Percentiles rank a stretch among this genome's conserved stretches.
Conservation (phyloP, 1,140 invertebrate species). For the Drosophila guanche region DNA sequence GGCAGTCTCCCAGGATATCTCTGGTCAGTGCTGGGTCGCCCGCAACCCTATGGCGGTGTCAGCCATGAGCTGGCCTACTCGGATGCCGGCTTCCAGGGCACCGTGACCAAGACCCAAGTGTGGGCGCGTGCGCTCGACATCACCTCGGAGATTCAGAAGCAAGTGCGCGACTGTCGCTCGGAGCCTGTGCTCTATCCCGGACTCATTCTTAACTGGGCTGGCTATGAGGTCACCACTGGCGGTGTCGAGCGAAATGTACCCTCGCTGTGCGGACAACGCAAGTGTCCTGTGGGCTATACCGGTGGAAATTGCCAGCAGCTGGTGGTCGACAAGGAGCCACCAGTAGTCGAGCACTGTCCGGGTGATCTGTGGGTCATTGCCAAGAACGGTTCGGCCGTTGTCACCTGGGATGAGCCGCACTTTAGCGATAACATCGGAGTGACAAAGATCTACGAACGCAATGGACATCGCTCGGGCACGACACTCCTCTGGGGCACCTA, state of each 20-base stretch:
- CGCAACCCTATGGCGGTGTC: constrained; percentile 86
- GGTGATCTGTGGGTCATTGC: constrained; percentile 97
- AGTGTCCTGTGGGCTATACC: constrained; percentile 93
- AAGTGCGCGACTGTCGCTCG: constrained; percentile 94
- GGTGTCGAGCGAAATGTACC: constrained; percentile 96
- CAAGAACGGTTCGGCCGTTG: constrained; percentile 94
- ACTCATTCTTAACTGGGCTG: constrained; percentile 94
- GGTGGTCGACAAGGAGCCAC: constrained; percentile 93
- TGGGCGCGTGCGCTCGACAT: constrained; percentile 96
- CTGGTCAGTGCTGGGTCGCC: constrained; percentile 96
- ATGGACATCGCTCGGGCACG: constrained; percentile 94
- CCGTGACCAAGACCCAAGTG: constrained; percentile 96
- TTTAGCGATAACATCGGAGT: constrained; percentile 95
- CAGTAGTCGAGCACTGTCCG: constrained; percentile 94
- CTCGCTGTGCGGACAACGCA: constrained; percentile 94
- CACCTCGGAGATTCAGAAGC: constrained; percentile 96
- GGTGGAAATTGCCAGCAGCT: constrained; percentile 93
- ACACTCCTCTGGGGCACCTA: constrained; percentile 96
- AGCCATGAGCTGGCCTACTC: constrained; percentile 88
- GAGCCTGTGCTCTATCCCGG: constrained; percentile 95
- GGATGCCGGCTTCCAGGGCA: constrained; percentile 96
- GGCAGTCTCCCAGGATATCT: constrained; percentile 91
- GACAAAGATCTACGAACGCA: constrained; percentile 91
- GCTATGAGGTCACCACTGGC: constrained; percentile 94
- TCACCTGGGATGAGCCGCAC: constrained; percentile 96